Evolutionary conservation across 2,888 invertebrate genomes (phyloP).

Genomic region (Eutolmus rufibarbis): DNA sequence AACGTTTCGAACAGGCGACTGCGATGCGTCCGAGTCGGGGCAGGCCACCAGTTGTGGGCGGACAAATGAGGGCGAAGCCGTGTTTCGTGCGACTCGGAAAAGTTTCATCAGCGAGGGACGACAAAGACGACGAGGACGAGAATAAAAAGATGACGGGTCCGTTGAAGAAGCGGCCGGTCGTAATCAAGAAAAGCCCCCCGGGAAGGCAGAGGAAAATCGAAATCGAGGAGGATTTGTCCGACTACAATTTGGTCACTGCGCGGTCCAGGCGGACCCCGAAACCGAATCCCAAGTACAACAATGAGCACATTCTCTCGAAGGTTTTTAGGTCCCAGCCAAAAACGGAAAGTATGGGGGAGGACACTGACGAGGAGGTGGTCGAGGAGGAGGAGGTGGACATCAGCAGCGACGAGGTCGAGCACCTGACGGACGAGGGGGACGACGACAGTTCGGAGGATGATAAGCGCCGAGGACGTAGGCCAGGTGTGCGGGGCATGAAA

Average conservation of each 20-base stretch:
- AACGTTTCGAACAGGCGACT: background rate
- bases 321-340: background rate
- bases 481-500: slow-evolving; percentile 48
- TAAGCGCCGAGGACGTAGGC: slow-evolving; percentile 49
- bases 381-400: slow-evolving; percentile 49
- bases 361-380: slow-evolving; percentile 50
- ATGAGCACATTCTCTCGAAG: slow-evolving; percentile 58
- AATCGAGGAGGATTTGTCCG: slow-evolving; percentile 40
- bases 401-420: slow-evolving; percentile 1
- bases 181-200: slow-evolving; percentile 39
- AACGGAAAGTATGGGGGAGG: slow-evolving; percentile 48
- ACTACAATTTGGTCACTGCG: slow-evolving; percentile 43
- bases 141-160: slow-evolving; percentile 49
- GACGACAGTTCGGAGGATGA: slow-evolving; percentile 53
- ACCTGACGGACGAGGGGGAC: slow-evolving; percentile 29
- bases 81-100: slow-evolving; percentile 60
- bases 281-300: slow-evolving; percentile 62
- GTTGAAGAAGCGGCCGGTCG: slow-evolving; percentile 46
- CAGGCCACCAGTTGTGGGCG: slow-evolving; percentile 14
- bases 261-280: slow-evolving; percentile 61
- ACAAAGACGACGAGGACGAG: slow-evolving; percentile 38
- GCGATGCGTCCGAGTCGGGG: slow-evolving; percentile 42
- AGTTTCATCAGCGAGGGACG: slow-evolving; percentile 47
- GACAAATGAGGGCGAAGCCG: slow-evolving; percentile 56
- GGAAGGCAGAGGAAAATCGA: background rate